Percentiles rank a stretch among this genome's conserved stretches.
Conservation (phyloP, 2,888 invertebrate species). For the Cosmia pyralina region DNA sequence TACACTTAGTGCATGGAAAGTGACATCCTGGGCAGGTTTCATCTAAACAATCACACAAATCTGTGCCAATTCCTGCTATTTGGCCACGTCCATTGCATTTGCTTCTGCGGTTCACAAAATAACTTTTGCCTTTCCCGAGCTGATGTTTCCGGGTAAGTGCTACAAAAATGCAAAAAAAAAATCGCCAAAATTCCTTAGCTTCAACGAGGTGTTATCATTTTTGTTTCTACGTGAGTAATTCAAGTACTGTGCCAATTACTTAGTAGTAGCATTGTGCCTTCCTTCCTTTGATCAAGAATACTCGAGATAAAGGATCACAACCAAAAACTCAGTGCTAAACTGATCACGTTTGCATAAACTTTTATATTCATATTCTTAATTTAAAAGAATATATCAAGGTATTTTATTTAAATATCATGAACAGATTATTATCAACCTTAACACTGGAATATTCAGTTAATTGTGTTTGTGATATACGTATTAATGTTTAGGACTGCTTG, state of each 20-base stretch:
- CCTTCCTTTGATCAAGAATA: not conserved
- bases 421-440: not conserved
- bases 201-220: conserved; percentile 2
- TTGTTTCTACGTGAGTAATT: conserved; percentile 10
- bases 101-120: conserved; percentile 77
- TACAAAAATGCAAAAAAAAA: too few relatives aligned
- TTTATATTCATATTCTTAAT: not conserved
- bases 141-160: too few relatives aligned
- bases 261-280: not conserved
- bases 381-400: not conserved
- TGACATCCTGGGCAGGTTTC: conserved; percentile 92
- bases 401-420: not conserved
- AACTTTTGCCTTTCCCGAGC: not conserved
- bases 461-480: too few relatives aligned
- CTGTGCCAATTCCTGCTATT: conserved; percentile 87
- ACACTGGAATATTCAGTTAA: not conserved
- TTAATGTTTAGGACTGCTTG: not conserved
- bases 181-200: too few relatives aligned
- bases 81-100: conserved; percentile 71
- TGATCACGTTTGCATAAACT: not conserved
- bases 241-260: conserved; percentile 4
- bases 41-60: conserved; percentile 96
- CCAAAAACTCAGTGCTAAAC: not conserved
- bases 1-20: conserved; percentile 88
- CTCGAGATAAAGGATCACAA: not conserved